phyloP scores from a whole-genome alignment of 2,113 vertebrate species.

The Thymallus thymallus region DNA sequence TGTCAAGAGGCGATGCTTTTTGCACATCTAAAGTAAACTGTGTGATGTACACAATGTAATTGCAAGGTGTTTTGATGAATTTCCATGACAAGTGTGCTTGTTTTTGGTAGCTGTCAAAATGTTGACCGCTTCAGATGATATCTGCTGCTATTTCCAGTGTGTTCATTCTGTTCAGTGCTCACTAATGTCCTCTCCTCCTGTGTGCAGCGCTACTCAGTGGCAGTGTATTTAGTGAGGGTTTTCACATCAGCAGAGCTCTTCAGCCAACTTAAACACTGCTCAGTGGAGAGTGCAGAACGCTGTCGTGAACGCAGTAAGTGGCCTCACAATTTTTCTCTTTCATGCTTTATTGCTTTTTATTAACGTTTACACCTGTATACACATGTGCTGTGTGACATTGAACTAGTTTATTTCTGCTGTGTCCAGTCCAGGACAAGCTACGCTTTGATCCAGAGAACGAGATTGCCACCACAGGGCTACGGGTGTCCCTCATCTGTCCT shows the following conservation, averaged over 20 bases:
- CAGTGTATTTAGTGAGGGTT: conserved; percentile 90
- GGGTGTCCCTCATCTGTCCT: conserved; percentile 96
- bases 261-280: conserved; percentile 91
- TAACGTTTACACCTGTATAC: not conserved
- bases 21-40: not conserved
- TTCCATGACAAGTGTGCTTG: too few relatives aligned
- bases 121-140: not conserved
- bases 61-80: too few relatives aligned
- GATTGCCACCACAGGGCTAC: conserved; percentile 93
- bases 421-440: conserved; percentile 92
- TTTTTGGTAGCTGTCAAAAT: not conserved
- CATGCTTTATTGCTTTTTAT: not conserved
- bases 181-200: not conserved
- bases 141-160: not conserved
- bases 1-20: not conserved
- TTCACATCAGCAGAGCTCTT: conserved; percentile 92
- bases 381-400: not conserved
- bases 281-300: conserved; percentile 89
- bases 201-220: conserved; percentile 90
- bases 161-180: not conserved
- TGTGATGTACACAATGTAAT: not conserved
- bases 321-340: not conserved
- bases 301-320: conserved; percentile 94
- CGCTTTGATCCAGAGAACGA: conserved; percentile 96
- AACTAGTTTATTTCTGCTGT: conserved; percentile 1